These are phyloP conservation scores for Megaustenia siamemsis DNA, from an alignment of 2,888 invertebrate genomes.

Conservation along the genomic window DNA sequence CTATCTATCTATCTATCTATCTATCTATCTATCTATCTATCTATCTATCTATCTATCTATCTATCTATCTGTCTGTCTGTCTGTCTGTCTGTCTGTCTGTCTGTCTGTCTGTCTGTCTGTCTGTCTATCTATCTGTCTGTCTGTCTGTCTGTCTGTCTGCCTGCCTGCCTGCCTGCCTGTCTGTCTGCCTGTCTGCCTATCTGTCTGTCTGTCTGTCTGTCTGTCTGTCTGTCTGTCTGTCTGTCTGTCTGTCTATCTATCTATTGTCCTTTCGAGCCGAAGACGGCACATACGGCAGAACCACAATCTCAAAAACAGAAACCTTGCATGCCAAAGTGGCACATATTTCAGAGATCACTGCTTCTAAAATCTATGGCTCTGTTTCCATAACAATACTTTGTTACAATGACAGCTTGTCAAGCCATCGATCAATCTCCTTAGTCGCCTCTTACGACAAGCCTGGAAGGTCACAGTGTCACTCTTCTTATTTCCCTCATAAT, in stretches of 20 bases:
- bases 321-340: no score
- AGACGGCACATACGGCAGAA: no score
- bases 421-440: no score
- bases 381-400: no score
- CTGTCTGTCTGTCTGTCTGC: not conserved
- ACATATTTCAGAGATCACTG: no score
- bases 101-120: slow-evolving; percentile 14
- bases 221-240: slow-evolving; percentile 6
- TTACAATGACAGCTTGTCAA: no score
- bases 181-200: not conserved
- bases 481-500: no score
- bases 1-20: not conserved
- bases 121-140: not conserved
- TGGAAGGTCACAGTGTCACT: no score
- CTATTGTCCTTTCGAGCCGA: no score
- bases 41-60: slow-evolving; percentile 1
- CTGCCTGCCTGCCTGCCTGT: not conserved
- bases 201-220: slow-evolving; percentile 1
- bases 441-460: no score
- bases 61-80: not conserved
- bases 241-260: not conserved
- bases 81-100: not conserved
- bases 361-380: no score
- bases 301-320: no score
- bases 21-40: not conserved